Conservation (phyloP, 2,797 vertebrate species). For the Myripristis murdjan region DNA sequence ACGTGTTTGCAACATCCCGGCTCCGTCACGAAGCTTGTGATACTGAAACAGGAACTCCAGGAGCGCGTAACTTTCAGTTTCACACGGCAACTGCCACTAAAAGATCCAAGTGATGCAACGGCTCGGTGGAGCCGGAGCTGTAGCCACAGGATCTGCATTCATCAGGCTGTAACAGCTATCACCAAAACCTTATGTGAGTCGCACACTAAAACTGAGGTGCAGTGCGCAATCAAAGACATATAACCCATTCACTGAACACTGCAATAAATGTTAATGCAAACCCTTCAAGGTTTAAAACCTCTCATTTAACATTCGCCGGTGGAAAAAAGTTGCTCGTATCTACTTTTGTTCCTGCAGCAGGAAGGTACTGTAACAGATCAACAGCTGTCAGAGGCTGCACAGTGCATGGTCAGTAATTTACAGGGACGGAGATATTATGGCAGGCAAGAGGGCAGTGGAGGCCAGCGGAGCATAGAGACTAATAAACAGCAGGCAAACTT, state of each 20-base stretch:
- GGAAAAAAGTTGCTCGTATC: background rate
- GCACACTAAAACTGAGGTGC: constrained; percentile 13
- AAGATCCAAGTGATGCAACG: constrained; percentile 30
- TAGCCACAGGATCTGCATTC: background rate
- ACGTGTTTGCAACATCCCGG: background rate
- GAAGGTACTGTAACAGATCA: background rate
- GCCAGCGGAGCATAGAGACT: too few relatives aligned
- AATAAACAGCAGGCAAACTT: background rate
- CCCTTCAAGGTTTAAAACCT: background rate
- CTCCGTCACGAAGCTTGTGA: background rate
- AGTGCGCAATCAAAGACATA: too few relatives aligned
- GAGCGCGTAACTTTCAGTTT: constrained; percentile 8
- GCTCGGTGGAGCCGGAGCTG: background rate
- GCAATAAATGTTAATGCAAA: background rate
- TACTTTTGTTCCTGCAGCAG: constrained; percentile 1
- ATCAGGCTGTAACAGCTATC: background rate
- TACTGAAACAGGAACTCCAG: constrained; percentile 41
- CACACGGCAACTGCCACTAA: background rate
- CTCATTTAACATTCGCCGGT: background rate
- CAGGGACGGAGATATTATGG: background rate
- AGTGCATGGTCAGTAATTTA: background rate
- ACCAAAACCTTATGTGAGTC: background rate
- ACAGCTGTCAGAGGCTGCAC: background rate
- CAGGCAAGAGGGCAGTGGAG: too few relatives aligned
- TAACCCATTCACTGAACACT: background rate